These are phyloP conservation scores for Cantharis rufa DNA, from an alignment of 2,888 invertebrate genomes.

Conservation along the genomic window DNA sequence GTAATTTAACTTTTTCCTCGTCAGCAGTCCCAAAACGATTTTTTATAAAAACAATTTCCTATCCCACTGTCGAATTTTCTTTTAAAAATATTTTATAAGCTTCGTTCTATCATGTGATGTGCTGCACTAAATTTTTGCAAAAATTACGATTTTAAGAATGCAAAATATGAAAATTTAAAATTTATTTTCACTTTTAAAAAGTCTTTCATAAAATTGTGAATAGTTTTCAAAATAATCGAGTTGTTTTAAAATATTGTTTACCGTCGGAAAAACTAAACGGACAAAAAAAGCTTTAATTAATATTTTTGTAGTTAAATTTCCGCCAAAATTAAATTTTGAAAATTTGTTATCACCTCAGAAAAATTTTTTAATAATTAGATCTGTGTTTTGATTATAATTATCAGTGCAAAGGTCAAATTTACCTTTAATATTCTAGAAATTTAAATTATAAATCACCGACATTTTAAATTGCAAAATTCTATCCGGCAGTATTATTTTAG, in stretches of 20 bases:
- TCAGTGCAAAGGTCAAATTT: no score
- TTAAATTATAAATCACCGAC: no score
- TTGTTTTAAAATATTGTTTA: neutral
- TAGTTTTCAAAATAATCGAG: neutral
- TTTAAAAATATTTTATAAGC: neutral
- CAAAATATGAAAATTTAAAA: no score
- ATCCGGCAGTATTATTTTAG: slow-evolving; percentile 13
- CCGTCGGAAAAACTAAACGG: neutral
- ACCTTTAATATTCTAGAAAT: neutral
- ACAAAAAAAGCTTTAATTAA: neutral
- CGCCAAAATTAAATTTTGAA: neutral
- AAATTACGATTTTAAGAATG: neutral
- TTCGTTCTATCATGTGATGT: no score
- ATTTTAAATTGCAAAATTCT: neutral
- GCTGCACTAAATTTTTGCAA: no score
- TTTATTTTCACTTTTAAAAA: neutral
- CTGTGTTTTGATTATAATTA: no score
- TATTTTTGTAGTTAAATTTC: neutral
- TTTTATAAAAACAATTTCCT: neutral
- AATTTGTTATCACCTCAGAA: neutral
- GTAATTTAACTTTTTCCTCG: neutral
- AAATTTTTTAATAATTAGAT: no score
- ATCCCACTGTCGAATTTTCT: neutral
- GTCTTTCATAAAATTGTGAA: neutral
- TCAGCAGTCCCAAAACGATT: neutral